A percentile compares a stretch with the other conserved stretches of the same genome.
Conservation (phyloP, 2,888 invertebrate species). For the Epirrhoe tristata region DNA sequence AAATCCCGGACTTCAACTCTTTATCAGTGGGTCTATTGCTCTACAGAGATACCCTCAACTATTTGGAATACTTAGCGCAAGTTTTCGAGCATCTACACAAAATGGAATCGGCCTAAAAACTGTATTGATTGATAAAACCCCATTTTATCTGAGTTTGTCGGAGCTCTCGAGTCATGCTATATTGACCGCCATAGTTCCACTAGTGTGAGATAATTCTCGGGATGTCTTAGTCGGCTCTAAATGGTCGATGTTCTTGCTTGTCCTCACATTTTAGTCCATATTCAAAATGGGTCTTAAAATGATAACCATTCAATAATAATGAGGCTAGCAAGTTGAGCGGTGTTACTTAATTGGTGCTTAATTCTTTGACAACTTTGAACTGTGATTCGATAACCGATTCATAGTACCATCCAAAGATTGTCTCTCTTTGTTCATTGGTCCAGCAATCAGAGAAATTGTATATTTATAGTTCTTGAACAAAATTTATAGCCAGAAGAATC, state of each 20-base stretch:
- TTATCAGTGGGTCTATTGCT: constrained; percentile 60
- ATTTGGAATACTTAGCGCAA: constrained; percentile 70
- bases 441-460: not conserved
- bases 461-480: too few relatives aligned
- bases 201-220: not conserved
- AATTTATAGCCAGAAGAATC: not conserved
- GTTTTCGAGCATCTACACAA: constrained; percentile 69
- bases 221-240: not conserved
- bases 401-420: constrained; percentile 14
- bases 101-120: constrained; percentile 53
- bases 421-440: not conserved
- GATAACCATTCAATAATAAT: not conserved
- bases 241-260: not conserved
- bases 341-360: constrained; percentile 54
- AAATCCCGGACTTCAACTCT: constrained; percentile 62
- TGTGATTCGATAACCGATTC: constrained; percentile 25
- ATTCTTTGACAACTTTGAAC: constrained; percentile 26
- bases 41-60: constrained; percentile 74
- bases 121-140: not conserved
- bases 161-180: too few relatives aligned
- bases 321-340: constrained; percentile 26
- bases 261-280: not conserved
- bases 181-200: not conserved
- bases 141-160: not conserved
- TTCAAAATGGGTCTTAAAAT: not conserved